phyloP scores from a whole-genome alignment of 2,888 invertebrate species.

The Nymphalis polychloros region DNA sequence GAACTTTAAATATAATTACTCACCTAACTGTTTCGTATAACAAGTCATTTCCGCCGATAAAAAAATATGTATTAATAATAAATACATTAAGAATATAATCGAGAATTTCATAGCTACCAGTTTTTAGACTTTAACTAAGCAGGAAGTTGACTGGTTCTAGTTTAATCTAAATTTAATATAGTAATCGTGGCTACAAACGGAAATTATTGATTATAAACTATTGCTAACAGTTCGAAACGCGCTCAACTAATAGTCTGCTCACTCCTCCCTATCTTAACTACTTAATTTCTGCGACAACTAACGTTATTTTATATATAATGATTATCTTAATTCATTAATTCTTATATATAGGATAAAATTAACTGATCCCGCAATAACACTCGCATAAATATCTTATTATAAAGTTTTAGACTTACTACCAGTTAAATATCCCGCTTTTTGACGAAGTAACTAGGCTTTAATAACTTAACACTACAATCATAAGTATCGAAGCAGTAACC shows the following conservation, averaged over 20 bases:
- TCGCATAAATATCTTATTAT: too few relatives aligned
- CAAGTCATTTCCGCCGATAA: slow-evolving; percentile 29
- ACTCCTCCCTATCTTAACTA: slow-evolving; percentile 25
- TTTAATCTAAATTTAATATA: slow-evolving; percentile 41
- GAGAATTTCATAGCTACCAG: slow-evolving; percentile 37
- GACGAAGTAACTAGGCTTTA: too few relatives aligned
- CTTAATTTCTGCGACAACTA: slow-evolving; percentile 7
- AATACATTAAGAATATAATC: slow-evolving; percentile 35
- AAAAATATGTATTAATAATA: slow-evolving; percentile 30
- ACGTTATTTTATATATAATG: background rate
- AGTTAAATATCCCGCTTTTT: too few relatives aligned
- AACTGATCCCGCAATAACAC: background rate
- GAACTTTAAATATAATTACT: slow-evolving; percentile 13
- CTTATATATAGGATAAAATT: background rate
- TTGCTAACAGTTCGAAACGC: slow-evolving; percentile 32
- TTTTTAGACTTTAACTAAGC: slow-evolving; percentile 37
- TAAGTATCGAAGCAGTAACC: too few relatives aligned
- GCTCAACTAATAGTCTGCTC: slow-evolving; percentile 19
- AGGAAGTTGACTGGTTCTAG: slow-evolving; percentile 41
- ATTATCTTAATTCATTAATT: background rate
- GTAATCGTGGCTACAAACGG: slow-evolving; percentile 39
- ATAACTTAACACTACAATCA: too few relatives aligned
- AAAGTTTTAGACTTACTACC: too few relatives aligned
- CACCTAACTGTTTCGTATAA: slow-evolving; percentile 20
- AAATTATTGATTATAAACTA: slow-evolving; percentile 42